Percentiles rank a stretch among this genome's conserved stretches.
Conservation (phyloP, 2,113 vertebrate species). For the Xiphophorus maculatus region DNA sequence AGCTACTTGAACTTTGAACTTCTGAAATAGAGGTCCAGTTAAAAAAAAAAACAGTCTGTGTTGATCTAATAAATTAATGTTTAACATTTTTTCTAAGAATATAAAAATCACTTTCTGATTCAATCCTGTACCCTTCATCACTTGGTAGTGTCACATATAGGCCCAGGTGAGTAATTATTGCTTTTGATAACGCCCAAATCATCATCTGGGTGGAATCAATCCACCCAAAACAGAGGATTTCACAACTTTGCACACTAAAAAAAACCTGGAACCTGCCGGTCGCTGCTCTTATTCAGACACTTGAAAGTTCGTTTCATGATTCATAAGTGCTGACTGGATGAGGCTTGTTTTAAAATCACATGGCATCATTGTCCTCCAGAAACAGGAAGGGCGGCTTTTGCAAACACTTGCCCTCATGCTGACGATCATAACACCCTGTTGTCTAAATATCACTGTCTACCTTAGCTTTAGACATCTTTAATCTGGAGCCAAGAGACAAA, state of each 20-base stretch:
- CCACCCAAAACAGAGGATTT: not conserved
- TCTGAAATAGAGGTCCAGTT: not conserved
- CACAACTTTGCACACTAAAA: not conserved
- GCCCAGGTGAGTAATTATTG: not conserved
- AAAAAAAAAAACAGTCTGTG: not conserved
- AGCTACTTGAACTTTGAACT: not conserved
- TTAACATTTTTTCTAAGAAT: not conserved
- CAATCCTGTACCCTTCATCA: not conserved
- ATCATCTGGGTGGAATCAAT: not conserved
- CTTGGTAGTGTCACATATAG: not conserved
- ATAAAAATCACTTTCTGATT: not conserved
- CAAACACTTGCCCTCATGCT: not conserved
- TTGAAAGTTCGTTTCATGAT: not conserved
- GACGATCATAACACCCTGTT: not conserved
- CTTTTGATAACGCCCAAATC: not conserved
- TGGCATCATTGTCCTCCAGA: not conserved
- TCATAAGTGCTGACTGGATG: not conserved
- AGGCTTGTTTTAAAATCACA: not conserved
- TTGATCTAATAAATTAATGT: too few relatives aligned
- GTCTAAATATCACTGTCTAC: not conserved
- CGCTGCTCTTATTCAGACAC: not conserved
- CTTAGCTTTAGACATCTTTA: not conserved
- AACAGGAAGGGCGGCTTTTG: constrained; percentile 3
- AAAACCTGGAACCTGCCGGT: not conserved
- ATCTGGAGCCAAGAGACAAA: not conserved